Evolutionary conservation across 2,113 vertebrate genomes (phyloP), one percentile per base, ranked within the genome.

Genomic region (Theristicus caerulescens): DNA sequence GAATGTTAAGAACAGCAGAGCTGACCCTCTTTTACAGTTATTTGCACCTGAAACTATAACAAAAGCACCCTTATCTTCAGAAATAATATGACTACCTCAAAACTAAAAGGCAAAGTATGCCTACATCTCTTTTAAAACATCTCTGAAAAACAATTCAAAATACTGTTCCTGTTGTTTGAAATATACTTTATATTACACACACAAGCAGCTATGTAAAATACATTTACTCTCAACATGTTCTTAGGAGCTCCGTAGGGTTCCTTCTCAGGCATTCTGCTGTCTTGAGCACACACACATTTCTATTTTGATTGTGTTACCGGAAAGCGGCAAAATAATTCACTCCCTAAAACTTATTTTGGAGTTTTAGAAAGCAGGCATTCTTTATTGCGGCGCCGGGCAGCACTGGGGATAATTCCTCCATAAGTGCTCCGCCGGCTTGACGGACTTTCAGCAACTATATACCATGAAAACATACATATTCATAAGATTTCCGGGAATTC

Each of bases 191-290:
- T 11, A 51, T 20, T 18, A 34, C 69, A 49, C 34, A 70, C 8
- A 38, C 8, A 16, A 25, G 34, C 47, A 82, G 38, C 42, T 40
- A 4, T 14, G 7, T 17, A 42, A 94, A 89, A 61, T 3, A 15
- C 5, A 2, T 10, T 51, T 6, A 73, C 12, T 31, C 49, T 73
- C 58, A 13, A 7, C 0, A 0, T 16, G 59, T 26, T 59, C 88
- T 90, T 8, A 42, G 34, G 24, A 88, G n/a, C 64, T 73, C 6
- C 0, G 67, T 1, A 65, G 54, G 82, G 64, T 2, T 95, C 79
- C 51, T 86, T 67, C 76, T 72, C 54, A 83, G 80, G 16, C 51
- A 82, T 78, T 88, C 61, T 85, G 59, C 82, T 73, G 46, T 54
- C 88, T 49, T 42, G n/a, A 81, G 72, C 47, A 65, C 42, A 65